Percentiles rank a stretch among this genome's conserved stretches.
phyloP scores from a whole-genome alignment of 2,888 invertebrate genomes.

The Julus scanicus region DNA sequence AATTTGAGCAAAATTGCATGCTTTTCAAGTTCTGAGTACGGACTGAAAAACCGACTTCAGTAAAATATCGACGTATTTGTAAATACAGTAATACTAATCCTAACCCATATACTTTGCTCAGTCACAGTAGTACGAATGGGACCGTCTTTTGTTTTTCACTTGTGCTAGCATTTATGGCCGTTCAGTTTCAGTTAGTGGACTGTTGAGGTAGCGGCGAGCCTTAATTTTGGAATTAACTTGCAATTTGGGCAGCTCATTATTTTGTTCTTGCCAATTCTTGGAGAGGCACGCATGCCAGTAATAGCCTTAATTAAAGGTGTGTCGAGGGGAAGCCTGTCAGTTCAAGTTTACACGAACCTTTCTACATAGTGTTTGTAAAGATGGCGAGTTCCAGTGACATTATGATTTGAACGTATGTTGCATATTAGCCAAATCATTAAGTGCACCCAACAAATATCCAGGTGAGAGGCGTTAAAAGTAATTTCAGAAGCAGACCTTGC shows the following conservation, averaged over 20 bases:
- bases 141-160: not conserved
- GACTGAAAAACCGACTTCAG: not conserved
- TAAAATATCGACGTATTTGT: conserved; percentile 23
- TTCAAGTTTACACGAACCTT: too few species aligned
- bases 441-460: not conserved
- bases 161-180: conserved; percentile 8
- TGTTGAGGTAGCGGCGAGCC: not conserved
- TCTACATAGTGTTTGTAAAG: not conserved
- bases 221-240: not conserved
- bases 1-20: not conserved
- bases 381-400: not conserved
- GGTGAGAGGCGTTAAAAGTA: not conserved
- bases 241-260: not conserved
- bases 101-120: conserved; percentile 26
- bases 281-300: not conserved
- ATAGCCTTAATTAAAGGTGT: not conserved
- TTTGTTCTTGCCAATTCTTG: conserved; percentile 19
- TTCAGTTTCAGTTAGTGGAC: not conserved
- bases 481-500: not conserved
- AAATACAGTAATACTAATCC: conserved; percentile 18
- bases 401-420: not conserved
- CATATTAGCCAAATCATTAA: not conserved
- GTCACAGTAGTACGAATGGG: conserved; percentile 17
- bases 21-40: not conserved
- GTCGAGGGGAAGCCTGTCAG: not conserved